These are phyloP conservation scores for Luffia ferchaultella DNA, from an alignment of 2,888 invertebrate species.

Conservation along the genomic window DNA sequence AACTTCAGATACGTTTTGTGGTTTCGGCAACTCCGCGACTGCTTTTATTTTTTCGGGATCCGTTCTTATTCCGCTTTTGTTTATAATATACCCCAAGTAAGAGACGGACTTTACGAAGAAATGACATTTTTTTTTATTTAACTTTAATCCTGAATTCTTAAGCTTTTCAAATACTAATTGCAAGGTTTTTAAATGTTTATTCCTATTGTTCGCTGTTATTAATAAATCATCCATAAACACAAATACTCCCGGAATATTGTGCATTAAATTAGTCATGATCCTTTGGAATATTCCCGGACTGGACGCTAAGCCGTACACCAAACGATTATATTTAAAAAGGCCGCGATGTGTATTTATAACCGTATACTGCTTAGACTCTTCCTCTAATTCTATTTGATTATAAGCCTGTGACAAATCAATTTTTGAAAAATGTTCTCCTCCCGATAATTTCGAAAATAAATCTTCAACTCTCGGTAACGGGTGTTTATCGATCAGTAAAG, in stretches of 20 bases:
- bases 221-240: conserved; percentile 15
- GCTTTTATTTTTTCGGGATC: conserved; percentile 4
- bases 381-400: conserved; percentile 11
- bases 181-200: conserved; percentile 6
- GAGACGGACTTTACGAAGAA: conserved; percentile 13
- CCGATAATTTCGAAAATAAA: conserved; percentile 6
- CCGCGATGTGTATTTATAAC: conserved; percentile 18
- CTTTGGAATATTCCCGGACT: conserved; percentile 17
- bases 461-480: conserved; percentile 12
- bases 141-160: conserved; percentile 3
- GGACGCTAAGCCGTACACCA: conserved; percentile 15
- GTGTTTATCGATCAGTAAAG: conserved; percentile 15
- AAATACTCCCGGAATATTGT: conserved; percentile 9
- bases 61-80: conserved; percentile 3
- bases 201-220: no score
- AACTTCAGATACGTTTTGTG: conserved; percentile 7
- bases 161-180: neutral
- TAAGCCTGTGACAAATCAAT: conserved; percentile 6
- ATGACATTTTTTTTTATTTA: conserved; percentile 7
- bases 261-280: conserved; percentile 6
- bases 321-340: conserved; percentile 14
- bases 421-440: conserved; percentile 1
- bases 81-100: conserved; percentile 13
- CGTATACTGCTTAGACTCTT: conserved; percentile 11
- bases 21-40: conserved; percentile 7